phyloP scores from a whole-genome alignment of 2,113 vertebrate genomes.

The Cryptotis parvus region DNA sequence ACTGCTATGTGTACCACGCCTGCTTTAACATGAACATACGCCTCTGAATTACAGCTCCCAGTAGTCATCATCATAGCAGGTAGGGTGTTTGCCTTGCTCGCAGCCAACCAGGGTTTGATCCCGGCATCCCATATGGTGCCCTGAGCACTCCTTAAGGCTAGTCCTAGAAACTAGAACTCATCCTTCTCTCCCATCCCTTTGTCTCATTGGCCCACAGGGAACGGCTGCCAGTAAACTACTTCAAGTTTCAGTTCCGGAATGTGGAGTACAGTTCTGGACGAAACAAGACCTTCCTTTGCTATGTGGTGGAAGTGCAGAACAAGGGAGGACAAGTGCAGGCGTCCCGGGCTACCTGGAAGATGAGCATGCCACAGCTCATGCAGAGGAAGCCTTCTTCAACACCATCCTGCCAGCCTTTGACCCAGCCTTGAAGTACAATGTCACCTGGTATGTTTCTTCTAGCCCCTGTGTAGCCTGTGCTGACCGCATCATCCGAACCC shows the following conservation, averaged over 20 bases:
- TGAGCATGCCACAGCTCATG: constrained; percentile 91
- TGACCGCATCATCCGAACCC: constrained; percentile 87
- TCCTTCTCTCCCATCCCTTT: background rate
- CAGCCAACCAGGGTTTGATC: too few species aligned
- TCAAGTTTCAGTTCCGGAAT: constrained; percentile 97
- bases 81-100: too few species aligned
- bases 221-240: constrained; percentile 92
- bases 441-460: constrained; percentile 97
- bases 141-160: background rate
- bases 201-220: constrained; percentile 86
- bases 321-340: constrained; percentile 83
- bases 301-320: constrained; percentile 90
- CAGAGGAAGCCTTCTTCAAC: constrained; percentile 95
- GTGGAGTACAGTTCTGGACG: constrained; percentile 98
- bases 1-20: background rate
- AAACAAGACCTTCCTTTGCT: constrained; percentile 97
- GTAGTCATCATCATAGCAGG: too few species aligned
- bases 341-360: constrained; percentile 93
- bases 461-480: constrained; percentile 94
- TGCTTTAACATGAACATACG: background rate
- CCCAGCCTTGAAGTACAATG: constrained; percentile 84
- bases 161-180: background rate
- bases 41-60: background rate
- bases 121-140: too few species aligned
- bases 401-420: constrained; percentile 89